Percentiles rank a stretch among this genome's conserved stretches.
Conservation (phyloP, 2,888 invertebrate genomes). For the Oeneis ivallda region DNA sequence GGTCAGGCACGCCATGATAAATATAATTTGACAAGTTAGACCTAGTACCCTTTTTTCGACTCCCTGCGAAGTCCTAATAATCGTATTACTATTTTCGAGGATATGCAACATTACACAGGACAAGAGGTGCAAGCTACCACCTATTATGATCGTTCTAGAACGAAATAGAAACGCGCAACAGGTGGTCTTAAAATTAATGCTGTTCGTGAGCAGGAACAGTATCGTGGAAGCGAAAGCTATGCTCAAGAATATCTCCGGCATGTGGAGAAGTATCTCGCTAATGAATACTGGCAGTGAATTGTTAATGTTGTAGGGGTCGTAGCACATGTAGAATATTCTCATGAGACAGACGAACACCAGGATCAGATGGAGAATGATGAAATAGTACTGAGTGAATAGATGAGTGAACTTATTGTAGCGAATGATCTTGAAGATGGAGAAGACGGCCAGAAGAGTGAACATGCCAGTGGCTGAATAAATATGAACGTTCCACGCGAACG, state of each 20-base stretch:
- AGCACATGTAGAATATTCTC: constrained; percentile 92
- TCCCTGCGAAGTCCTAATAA: constrained; percentile 69
- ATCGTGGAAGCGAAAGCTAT: constrained; percentile 95
- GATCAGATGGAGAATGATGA: constrained; percentile 91
- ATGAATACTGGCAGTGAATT: constrained; percentile 88
- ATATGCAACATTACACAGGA: constrained; percentile 92
- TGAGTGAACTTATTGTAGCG: constrained; percentile 93
- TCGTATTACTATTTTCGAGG: constrained; percentile 83
- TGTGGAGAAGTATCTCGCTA: constrained; percentile 90
- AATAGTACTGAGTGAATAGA: constrained; percentile 93
- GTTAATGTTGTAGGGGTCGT: constrained; percentile 95
- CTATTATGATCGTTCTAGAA: constrained; percentile 88
- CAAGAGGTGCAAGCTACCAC: constrained; percentile 89
- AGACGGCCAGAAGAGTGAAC: constrained; percentile 91
- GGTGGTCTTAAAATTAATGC: constrained; percentile 87
- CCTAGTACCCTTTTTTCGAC: constrained; percentile 84
- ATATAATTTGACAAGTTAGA: constrained; percentile 91
- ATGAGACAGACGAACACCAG: constrained; percentile 91
- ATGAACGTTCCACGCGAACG: constrained; percentile 95
- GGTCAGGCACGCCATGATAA: constrained; percentile 91
- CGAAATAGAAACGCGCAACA: constrained; percentile 87
- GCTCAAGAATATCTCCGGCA: constrained; percentile 92
- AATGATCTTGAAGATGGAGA: constrained; percentile 92
- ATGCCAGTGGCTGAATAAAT: constrained; percentile 93
- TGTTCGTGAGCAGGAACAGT: constrained; percentile 90